Evolutionary conservation across 2,888 invertebrate genomes (phyloP), one percentile per base, ranked within the genome.

Genomic region (Sinodicranocentrus sp.): DNA sequence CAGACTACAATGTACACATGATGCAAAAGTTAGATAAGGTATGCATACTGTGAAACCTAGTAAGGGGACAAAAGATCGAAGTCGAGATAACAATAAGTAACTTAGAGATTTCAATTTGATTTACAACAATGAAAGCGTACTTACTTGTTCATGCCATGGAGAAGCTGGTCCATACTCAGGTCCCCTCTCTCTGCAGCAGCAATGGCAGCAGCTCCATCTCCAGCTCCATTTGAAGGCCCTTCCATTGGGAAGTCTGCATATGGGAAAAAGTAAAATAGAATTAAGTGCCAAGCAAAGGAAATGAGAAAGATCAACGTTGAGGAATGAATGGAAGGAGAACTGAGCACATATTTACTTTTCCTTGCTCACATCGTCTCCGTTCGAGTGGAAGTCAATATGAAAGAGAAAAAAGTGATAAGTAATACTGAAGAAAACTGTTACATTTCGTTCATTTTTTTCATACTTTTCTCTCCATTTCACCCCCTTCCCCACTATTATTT

Each of bases 101-200:
- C 28, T 68, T 59, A 44, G 61, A 15, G 19, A 25, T 78, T 52
- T 71, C 25, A 63, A 65, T 39, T 48, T 19, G 52, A 67, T 23
- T 43, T n/a, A n/a, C 23, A 13, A 39, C 23, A 21, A 13, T 68
- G 2, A 73, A 71, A 68, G 59, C 70, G 43, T 75, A 82, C 88
- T 88, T 87, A 88, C 88, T 88, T 88, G 88, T 85, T 83, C 83
- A 88, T 84, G 57, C 87, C 87, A 79, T 87, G 87, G 52, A 88
- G 70, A 70, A 87, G 84, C 67, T 85, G 87, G 82, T 88, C 88
- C 80, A 87, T 72, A 79, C 78, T 87, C 83, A 88, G 78, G 59
- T 87, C 87, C 13, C 83, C 86, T 52, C 86, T 80, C 25, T 84
- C 85, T 26, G 77, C 83, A 44, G 83, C 83, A 65, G 71, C 70